Percentiles rank a stretch among this genome's conserved stretches.
Evolutionary conservation across 2,888 invertebrate genomes (phyloP).

Genomic region (Phortica magna): DNA sequence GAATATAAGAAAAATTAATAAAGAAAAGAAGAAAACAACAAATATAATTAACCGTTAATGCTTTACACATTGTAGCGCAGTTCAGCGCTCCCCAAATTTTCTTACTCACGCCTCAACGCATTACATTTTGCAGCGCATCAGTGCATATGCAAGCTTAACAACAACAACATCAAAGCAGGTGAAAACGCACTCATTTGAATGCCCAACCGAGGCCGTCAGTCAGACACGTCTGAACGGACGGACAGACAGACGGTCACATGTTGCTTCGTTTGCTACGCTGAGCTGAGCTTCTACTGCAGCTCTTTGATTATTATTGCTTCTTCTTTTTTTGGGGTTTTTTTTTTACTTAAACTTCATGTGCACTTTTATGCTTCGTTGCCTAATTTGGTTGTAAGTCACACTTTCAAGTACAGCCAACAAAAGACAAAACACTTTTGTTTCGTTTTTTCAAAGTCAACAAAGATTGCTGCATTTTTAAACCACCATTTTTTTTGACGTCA

Average conservation of each 20-base stretch:
- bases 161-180: not conserved
- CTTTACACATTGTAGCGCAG: not conserved
- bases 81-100: not conserved
- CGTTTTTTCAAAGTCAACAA: not conserved
- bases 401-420: slow-evolving; percentile 44
- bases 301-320: not conserved
- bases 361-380: slow-evolving; percentile 58
- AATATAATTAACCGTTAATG: slow-evolving; percentile 3
- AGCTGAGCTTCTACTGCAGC: slow-evolving; percentile 22
- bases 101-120: not conserved
- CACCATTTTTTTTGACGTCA: slow-evolving; percentile 36
- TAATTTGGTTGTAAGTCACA: slow-evolving; percentile 64
- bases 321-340: slow-evolving; percentile 38
- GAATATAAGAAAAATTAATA: not conserved
- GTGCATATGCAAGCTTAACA: slow-evolving; percentile 16
- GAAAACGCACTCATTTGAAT: slow-evolving; percentile 11
- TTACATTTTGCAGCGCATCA: not conserved
- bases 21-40: not conserved
- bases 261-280: not conserved
- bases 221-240: not conserved
- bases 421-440: not conserved
- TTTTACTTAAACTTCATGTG: not conserved
- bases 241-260: not conserved
- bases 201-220: too few relatives aligned
- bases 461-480: not conserved